Percentiles rank a stretch among this genome's conserved stretches.
Conservation (phyloP, 1,140 invertebrate species). For the Drosophila biarmipes region DNA sequence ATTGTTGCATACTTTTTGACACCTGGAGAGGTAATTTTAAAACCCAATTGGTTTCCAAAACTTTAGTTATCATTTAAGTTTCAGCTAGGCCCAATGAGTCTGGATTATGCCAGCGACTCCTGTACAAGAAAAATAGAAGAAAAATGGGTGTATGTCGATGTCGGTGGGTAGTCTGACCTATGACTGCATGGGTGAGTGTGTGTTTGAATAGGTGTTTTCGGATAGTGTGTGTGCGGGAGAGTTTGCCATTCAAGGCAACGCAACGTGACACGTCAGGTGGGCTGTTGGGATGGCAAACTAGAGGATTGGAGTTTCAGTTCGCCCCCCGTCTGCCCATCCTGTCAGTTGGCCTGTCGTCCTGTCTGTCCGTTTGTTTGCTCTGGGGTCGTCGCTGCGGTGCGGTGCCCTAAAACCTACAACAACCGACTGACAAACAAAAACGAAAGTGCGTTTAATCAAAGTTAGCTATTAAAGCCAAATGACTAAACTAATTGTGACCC, state of each 20-base stretch:
- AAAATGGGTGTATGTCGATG: constrained; percentile 41
- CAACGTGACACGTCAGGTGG: constrained; percentile 61
- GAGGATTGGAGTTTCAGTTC: not conserved
- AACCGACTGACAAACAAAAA: constrained; percentile 53
- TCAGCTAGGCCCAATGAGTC: not conserved
- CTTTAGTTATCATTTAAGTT: not conserved
- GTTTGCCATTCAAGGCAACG: constrained; percentile 59
- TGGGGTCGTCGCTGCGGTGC: constrained; percentile 67
- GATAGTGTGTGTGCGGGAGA: constrained; percentile 14
- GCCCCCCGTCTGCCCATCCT: constrained; percentile 40
- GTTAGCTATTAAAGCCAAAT: constrained; percentile 63
- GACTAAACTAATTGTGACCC: constrained; percentile 55
- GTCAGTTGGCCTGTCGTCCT: constrained; percentile 45
- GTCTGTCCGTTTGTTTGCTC: constrained; percentile 59
- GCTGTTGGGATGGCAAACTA: not conserved
- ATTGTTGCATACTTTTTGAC: too few species aligned
- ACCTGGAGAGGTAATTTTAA: too few species aligned
- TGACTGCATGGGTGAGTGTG: constrained; percentile 22
- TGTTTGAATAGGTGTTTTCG: constrained; percentile 18
- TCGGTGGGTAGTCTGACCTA: constrained; percentile 40
- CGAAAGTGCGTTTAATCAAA: constrained; percentile 77
- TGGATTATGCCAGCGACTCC: not conserved
- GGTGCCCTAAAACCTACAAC: constrained; percentile 68
- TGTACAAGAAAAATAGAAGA: constrained; percentile 18
- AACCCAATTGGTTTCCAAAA: too few species aligned